Conservation (phyloP, 2,888 invertebrate genomes). For the Asteroscopus sphinx region DNA sequence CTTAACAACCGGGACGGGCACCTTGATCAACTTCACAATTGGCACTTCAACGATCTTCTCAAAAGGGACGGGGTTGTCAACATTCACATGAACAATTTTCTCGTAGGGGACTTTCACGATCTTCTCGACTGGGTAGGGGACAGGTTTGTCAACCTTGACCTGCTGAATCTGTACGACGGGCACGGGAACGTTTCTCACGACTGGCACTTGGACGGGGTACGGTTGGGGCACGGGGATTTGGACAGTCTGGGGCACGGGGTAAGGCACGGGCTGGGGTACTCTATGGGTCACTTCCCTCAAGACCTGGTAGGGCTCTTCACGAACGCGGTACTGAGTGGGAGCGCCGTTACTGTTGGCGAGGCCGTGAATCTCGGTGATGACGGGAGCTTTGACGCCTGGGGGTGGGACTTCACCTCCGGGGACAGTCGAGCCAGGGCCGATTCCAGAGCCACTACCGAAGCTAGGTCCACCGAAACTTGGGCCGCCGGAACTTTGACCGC, state of each 20-base stretch:
- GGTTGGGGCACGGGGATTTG: constrained; percentile 89
- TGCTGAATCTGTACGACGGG: constrained; percentile 89
- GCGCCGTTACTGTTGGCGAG: constrained; percentile 82
- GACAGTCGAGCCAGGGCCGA: constrained; percentile 33
- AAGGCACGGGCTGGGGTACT: constrained; percentile 89
- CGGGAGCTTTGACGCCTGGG: constrained; percentile 77
- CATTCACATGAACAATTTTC: constrained; percentile 87
- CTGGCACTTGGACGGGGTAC: constrained; percentile 89
- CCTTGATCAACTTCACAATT: constrained; percentile 85
- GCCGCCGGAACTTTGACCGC: constrained; percentile 21
- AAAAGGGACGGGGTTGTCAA: constrained; percentile 89
- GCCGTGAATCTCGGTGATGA: constrained; percentile 81
- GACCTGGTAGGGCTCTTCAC: constrained; percentile 83
- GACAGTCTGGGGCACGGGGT: constrained; percentile 87
- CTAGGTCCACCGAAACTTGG: constrained; percentile 15
- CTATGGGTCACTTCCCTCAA: constrained; percentile 85
- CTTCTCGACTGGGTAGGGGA: constrained; percentile 90
- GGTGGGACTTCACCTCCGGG: constrained; percentile 69
- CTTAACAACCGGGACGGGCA: constrained; percentile 83
- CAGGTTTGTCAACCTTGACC: constrained; percentile 89
- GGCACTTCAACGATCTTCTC: constrained; percentile 88
- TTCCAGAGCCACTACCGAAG: constrained; percentile 11
- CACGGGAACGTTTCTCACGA: constrained; percentile 87
- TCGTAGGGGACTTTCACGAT: constrained; percentile 90
- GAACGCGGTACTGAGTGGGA: constrained; percentile 79